Evolutionary conservation across 1,140 invertebrate species (phyloP), one percentile per base, ranked within the genome.

Genomic region (Dinoponera quadriceps): DNA sequence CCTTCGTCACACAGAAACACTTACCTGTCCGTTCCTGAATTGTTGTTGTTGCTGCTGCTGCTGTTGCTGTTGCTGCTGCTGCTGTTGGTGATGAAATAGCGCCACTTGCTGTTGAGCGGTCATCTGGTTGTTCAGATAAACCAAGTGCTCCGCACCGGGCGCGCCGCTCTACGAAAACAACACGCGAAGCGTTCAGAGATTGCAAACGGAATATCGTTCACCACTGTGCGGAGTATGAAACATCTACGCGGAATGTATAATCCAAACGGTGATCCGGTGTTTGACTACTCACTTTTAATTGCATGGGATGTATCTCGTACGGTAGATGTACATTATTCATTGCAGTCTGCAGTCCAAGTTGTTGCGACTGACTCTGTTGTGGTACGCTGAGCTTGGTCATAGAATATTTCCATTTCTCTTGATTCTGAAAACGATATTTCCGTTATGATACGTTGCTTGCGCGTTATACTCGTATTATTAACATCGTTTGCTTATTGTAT

Each of bases 401-500:
- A 92, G 95, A 92, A 93, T 95, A 96, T 92, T 96, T 96, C 96
- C 96, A 97, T 94, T 96, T 96, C 92, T 96, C 96, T 93, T 96
- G 95, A 94, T 95, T 96, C 96, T 96, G 94, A 86, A 95, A 96
- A 38, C 82, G 84, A 82, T 54, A 86, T 72, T 78, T 83, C 20
- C 55, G 25, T 33, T 60, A 27, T 57, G 33, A 82, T 54, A 59
- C 7, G 33, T 33, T 33, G 7, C 7, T 33, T 44, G n/a, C n/a
- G n/a, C n/a, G n/a, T n/a, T n/a, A n/a, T 44, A 44, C 7, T 44
- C 11, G 38, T 44, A 44, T 3, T 9, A 44, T 9, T 44, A 44
- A 44, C 9, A 44, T 44, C 7, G 0, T n/a, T 44, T 44, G 9
- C 11, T 44, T 44, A 44, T 44, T 33, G 29, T 33, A 33, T 3